These are phyloP conservation scores for Helicolenus hilgendorfi DNA, from an alignment of 2,797 vertebrate genomes.

Conservation along the genomic window DNA sequence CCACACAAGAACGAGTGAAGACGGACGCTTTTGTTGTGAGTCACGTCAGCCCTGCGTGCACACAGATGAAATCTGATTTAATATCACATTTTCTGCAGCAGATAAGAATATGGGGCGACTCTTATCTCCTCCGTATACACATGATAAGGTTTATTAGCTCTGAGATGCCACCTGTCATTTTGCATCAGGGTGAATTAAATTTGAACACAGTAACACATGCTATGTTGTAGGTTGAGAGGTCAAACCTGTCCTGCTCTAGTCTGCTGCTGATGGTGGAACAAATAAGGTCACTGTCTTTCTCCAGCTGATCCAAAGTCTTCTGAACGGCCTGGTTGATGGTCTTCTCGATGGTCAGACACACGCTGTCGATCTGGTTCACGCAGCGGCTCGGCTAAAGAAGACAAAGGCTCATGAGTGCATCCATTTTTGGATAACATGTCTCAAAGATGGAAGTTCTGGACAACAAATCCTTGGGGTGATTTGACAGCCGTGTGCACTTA, in stretches of 20 bases:
- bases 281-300: constrained; percentile 90
- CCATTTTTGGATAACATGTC: not conserved
- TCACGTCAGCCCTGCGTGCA: constrained; percentile 78
- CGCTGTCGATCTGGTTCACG: constrained; percentile 90
- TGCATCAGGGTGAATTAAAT: not conserved
- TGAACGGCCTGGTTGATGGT: constrained; percentile 92
- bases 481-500: constrained; percentile 43
- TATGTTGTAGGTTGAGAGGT: not conserved
- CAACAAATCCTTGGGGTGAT: constrained; percentile 23
- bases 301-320: constrained; percentile 91
- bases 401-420: constrained; percentile 1
- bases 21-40: constrained; percentile 83
- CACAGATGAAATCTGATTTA: constrained; percentile 10
- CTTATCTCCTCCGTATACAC: not conserved
- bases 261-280: constrained; percentile 83
- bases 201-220: not conserved
- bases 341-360: constrained; percentile 92
- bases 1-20: constrained; percentile 87
- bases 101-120: not conserved
- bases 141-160: not conserved
- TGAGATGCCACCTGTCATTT: not conserved
- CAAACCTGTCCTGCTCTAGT: constrained; percentile 88
- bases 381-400: constrained; percentile 88
- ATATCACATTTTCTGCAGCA: constrained; percentile 11
- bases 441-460: not conserved